Percentiles rank a stretch among this genome's conserved stretches.
These are phyloP conservation scores for Scarus forsteni DNA, from an alignment of 2,797 vertebrate species.

Conservation along the genomic window DNA sequence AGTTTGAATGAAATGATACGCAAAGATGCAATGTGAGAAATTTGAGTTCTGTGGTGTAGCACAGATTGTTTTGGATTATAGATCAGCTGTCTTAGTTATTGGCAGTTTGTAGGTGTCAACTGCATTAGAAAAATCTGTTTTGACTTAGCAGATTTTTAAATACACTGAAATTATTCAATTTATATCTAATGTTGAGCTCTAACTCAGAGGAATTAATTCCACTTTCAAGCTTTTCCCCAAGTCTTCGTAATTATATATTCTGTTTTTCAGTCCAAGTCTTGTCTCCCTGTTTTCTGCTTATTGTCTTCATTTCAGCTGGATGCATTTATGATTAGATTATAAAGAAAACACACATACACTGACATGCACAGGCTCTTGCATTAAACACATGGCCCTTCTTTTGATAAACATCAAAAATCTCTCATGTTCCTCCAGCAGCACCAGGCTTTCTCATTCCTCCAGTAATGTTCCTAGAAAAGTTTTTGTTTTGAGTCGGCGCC, in stretches of 20 bases:
- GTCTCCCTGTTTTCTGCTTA: constrained; percentile 44
- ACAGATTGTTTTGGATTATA: not conserved
- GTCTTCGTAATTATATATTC: constrained; percentile 2
- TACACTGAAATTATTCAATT: constrained; percentile 1
- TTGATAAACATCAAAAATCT: constrained; percentile 26
- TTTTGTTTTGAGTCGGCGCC: constrained; percentile 26
- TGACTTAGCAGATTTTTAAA: constrained; percentile 13
- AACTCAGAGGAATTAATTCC: not conserved
- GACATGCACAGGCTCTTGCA: not conserved
- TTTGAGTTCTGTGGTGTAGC: no score
- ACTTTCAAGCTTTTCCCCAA: constrained; percentile 8
- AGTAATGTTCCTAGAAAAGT: constrained; percentile 23
- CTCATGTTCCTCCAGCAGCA: constrained; percentile 36
- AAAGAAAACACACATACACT: constrained; percentile 9
- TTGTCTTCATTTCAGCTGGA: constrained; percentile 50
- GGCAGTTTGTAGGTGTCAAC: constrained; percentile 6
- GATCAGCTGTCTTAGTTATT: constrained; percentile 1
- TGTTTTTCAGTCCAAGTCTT: constrained; percentile 17
- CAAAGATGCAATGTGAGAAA: no score
- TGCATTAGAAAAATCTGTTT: constrained; percentile 9
- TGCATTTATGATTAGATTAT: constrained; percentile 46
- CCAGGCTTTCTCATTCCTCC: constrained; percentile 24
- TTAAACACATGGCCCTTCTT: constrained; percentile 14
- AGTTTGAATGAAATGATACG: no score
- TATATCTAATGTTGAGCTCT: not conserved